Evolutionary conservation across 2,888 invertebrate genomes (phyloP), one percentile per base, ranked within the genome.

Genomic region (Sarcophaga caerulescens): DNA sequence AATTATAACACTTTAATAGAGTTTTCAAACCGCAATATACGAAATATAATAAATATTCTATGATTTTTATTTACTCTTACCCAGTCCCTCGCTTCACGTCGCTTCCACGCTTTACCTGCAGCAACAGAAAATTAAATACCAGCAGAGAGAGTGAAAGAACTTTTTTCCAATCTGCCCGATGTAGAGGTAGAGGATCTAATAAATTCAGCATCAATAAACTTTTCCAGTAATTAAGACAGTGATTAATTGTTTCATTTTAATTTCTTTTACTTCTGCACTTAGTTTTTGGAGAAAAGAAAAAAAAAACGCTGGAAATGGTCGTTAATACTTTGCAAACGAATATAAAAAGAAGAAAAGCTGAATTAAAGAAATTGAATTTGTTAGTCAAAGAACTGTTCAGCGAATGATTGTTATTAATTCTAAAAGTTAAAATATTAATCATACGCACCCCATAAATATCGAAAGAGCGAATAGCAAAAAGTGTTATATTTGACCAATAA

Each of bases 1-100:
- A 85, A 81, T 81, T 85, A 81, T 77, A 78, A 69, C 81, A 74
- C 77, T 85, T 84, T 81, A 86, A 84, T 87, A 78, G 84, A 84
- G 84, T 84, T 75, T 87, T 79, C 19, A 85, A 81, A 78, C 85
- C 85, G 59, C 85, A 85, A 81, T 70, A 78, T 81, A 85, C 8
- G 35, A 35, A 35, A 35, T 35, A 84, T 80, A 77, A 81, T 77
- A 74, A 77, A 65, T 70, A 52, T 78, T 74, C 65, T 59, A 81
- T 85, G 81, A 77, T 73, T 81, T 78, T 74, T 63, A 74, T 77
- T 52, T 17, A 52, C 52, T 17, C 52, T 52, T 17, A 14, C 52
- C 5, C 52, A 52, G 12, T 17, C 52, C 52, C 4, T 1, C 3
- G 1, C 52, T 4, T 17, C 12, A 4, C 10, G 1, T 52, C 52